Conservation (phyloP, 1,140 invertebrate genomes). For the Aphelinus certus region DNA sequence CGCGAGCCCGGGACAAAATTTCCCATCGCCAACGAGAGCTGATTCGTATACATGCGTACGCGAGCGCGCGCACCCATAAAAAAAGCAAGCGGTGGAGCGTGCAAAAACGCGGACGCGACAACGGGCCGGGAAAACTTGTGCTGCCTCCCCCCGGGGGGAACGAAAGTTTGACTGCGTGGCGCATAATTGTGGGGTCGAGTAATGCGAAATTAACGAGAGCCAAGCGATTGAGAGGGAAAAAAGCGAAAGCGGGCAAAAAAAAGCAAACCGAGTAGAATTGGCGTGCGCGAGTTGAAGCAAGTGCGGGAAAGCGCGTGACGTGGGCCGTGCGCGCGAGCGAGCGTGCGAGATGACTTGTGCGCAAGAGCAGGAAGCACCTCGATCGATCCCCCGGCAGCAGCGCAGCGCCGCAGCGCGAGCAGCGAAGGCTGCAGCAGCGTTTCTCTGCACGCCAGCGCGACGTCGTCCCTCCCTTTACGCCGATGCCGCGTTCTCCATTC, state of each 20-base stretch:
- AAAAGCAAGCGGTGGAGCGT: too few relatives aligned
- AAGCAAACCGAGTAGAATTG: constrained; percentile 21
- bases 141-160: too few relatives aligned
- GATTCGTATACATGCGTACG: too few relatives aligned
- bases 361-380: constrained; percentile 50
- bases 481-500: constrained; percentile 33
- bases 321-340: constrained; percentile 14
- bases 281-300: constrained; percentile 27
- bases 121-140: too few relatives aligned
- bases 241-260: constrained; percentile 42
- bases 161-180: too few relatives aligned
- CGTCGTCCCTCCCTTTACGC: constrained; percentile 43
- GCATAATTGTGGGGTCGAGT: too few relatives aligned
- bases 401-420: constrained; percentile 24
- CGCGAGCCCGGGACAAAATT: too few relatives aligned
- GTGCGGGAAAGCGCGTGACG: constrained; percentile 44
- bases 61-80: too few relatives aligned
- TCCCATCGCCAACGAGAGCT: too few relatives aligned
- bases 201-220: too few relatives aligned
- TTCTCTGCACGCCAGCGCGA: too few relatives aligned
- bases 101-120: too few relatives aligned
- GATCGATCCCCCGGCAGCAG: constrained; percentile 46
- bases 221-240: neutral
- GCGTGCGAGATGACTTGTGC: constrained; percentile 40
- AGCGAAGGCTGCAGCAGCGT: constrained; percentile 20